Evolutionary conservation across 2,113 vertebrate genomes (phyloP), one percentile per base, ranked within the genome.

Genomic region (Mesocricetus auratus): DNA sequence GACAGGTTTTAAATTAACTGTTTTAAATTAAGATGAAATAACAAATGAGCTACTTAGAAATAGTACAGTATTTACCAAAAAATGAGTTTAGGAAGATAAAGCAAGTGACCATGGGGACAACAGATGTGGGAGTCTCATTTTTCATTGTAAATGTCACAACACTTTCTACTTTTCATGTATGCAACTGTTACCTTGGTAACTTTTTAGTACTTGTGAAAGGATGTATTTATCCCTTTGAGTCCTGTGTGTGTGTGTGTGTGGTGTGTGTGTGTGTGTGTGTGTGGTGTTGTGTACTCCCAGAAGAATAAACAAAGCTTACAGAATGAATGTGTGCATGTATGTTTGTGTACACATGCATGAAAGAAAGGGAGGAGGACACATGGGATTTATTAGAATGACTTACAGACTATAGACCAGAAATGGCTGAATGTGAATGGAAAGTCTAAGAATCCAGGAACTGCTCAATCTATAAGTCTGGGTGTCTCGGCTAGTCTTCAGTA

Each of bases 61-160:
- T 71, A 82, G 6, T 5, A 24, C 39, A 68, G 2, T 82, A 60
- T 77, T 47, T 71, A 36, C 7, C 8, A 47, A 22, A 77, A 6
- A 81, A 71, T 69, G 15, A 82, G 12, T 50, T 90, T 73, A 79
- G 19, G 68, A 96, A 64, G 17, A 47, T 90, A 91, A 81, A 94
- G 50, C 17, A 78, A 73, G 26, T 53, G 69, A 16, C 64, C 58
- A 73, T 26, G 50, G 5, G 26, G 47, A 75, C 89, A 31, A 64
- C 1, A 85, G 31, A n/a, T 82, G 45, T 39, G 3, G 39, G 4
- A 71, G 33, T 16, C 17, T 79, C 94, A 73, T 56, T 90, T 95
- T 93, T 94, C 53, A 92, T 62, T 83, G 33, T 29, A 94, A 90
- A 90, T 91, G 60, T 95, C 69, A 78, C 19, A 47, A 31, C 77